Evolutionary conservation across 2,797 vertebrate species (phyloP).

Genomic region (Gorsachius magnificus): DNA sequence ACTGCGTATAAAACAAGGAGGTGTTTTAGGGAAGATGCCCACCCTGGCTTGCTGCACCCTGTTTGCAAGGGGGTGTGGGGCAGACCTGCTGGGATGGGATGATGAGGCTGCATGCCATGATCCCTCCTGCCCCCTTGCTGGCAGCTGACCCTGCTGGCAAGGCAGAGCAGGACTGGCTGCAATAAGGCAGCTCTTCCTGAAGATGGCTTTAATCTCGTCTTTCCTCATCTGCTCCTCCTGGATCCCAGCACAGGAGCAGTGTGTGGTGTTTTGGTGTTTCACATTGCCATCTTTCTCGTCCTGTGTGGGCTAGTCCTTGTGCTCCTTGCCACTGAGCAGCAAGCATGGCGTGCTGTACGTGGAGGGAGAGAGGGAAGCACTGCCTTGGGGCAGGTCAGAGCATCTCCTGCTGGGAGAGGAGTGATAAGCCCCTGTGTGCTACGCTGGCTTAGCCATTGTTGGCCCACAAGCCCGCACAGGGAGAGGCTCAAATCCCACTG

Average conservation of each 20-base stretch:
- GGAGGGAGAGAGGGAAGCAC: neutral
- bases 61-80: neutral
- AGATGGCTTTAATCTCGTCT: rapidly evolving
- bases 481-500: neutral
- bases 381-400: neutral
- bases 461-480: neutral
- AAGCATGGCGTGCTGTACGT: neutral
- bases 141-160: neutral
- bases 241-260: neutral
- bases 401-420: neutral
- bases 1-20: neutral
- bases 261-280: neutral
- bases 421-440: neutral
- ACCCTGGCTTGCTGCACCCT: neutral
- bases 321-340: neutral
- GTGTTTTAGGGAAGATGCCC: neutral
- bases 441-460: neutral
- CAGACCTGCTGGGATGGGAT: neutral
- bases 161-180: neutral
- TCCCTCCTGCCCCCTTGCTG: neutral
- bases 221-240: neutral
- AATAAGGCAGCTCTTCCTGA: neutral
- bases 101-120: neutral
- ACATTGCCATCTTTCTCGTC: neutral
- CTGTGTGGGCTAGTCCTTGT: neutral